Percentiles rank a stretch among this genome's conserved stretches.
phyloP scores from a whole-genome alignment of 2,797 vertebrate genomes.

The Gambusia yucatana region DNA sequence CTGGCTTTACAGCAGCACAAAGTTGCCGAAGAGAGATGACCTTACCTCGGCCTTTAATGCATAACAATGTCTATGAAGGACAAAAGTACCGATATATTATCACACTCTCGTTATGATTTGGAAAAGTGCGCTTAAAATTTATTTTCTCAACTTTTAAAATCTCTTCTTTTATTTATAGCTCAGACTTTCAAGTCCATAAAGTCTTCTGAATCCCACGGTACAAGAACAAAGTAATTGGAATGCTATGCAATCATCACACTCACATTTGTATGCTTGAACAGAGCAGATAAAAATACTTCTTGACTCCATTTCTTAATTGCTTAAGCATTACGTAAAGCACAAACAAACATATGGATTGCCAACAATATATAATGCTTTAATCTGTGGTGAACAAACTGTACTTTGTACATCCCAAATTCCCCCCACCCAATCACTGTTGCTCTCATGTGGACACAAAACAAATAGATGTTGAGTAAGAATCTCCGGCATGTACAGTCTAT shows the following conservation, averaged over 20 bases:
- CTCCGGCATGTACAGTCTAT: slow-evolving; percentile 57
- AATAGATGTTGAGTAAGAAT: slow-evolving; percentile 63
- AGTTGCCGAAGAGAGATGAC: not conserved
- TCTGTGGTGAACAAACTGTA: slow-evolving; percentile 34
- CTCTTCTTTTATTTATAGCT: not conserved
- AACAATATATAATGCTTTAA: slow-evolving; percentile 26
- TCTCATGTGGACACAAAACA: slow-evolving; percentile 58
- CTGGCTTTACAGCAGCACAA: not conserved
- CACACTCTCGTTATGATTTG: not conserved
- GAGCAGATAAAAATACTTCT: slow-evolving; percentile 31
- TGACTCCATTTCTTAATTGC: slow-evolving; percentile 40
- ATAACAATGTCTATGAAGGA: not conserved
- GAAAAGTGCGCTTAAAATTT: too few relatives aligned
- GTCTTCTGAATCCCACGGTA: not conserved
- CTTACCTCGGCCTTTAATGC: not conserved
- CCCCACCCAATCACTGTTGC: slow-evolving; percentile 38
- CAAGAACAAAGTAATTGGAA: not conserved
- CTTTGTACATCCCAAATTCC: slow-evolving; percentile 29
- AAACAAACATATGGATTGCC: slow-evolving; percentile 14
- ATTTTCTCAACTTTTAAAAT: too few relatives aligned
- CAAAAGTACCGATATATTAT: not conserved
- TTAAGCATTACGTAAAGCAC: slow-evolving; percentile 21
- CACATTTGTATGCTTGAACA: slow-evolving; percentile 31
- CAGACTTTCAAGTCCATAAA: not conserved
- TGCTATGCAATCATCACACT: not conserved